A percentile compares a stretch with the other conserved stretches of the same genome.
phyloP scores from a whole-genome alignment of 2,113 vertebrate species.

The Cynopterus brachyotis region DNA sequence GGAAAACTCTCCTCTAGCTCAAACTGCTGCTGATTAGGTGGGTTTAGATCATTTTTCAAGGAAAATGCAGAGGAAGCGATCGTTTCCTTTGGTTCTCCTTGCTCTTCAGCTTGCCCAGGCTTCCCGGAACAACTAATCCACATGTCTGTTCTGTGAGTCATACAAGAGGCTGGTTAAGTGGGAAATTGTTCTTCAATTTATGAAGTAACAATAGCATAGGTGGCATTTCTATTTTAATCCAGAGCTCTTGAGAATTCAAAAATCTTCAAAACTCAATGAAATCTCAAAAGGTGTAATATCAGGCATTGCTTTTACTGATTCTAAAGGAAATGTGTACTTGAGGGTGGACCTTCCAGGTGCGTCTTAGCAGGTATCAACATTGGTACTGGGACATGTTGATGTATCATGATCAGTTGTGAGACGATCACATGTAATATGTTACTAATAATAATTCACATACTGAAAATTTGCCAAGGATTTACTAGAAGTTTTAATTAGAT shows the following conservation, averaged over 20 bases:
- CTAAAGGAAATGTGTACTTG: not conserved
- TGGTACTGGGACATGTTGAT: not conserved
- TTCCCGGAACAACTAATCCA: not conserved
- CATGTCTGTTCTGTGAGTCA: not conserved
- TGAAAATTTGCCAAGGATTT: slow-evolving; percentile 16
- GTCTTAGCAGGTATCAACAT: not conserved
- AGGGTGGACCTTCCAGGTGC: not conserved
- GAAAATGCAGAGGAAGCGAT: not conserved
- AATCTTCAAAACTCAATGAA: not conserved
- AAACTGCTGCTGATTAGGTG: not conserved
- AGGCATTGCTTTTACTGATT: not conserved
- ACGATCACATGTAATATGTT: not conserved
- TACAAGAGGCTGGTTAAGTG: slow-evolving; percentile 25
- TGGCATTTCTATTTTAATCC: slow-evolving; percentile 38
- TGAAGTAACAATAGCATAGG: not conserved
- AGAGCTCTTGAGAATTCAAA: not conserved
- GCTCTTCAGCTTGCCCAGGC: not conserved
- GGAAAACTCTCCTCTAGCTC: not conserved
- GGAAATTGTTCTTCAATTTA: slow-evolving; percentile 26
- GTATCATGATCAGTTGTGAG: not conserved
- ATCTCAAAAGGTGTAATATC: not conserved
- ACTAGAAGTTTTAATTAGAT: slow-evolving; percentile 8
- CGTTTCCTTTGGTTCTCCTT: not conserved
- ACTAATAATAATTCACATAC: not conserved
- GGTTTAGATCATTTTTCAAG: not conserved